Evolutionary conservation across 2,113 vertebrate genomes (phyloP).

Genomic region (Spermophilus dauricus): DNA sequence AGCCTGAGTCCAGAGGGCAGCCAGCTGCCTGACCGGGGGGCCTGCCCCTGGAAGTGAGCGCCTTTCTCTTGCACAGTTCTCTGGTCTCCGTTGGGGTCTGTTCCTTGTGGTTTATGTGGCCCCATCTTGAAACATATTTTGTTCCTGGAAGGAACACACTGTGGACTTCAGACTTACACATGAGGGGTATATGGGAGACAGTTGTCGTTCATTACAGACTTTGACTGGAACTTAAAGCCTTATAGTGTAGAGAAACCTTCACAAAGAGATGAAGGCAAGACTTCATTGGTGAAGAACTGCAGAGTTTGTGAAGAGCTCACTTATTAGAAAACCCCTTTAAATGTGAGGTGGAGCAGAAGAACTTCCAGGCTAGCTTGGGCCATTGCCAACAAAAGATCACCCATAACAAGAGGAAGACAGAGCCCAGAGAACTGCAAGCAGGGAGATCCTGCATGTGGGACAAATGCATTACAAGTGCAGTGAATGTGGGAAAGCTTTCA

Average conservation of each 20-base stretch:
- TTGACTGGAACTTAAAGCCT: not conserved
- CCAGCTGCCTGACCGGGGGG: no score
- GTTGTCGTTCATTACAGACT: not conserved
- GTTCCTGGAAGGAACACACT: not conserved
- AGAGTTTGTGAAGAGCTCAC: constrained; percentile 13
- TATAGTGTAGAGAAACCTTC: not conserved
- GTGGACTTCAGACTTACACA: not conserved
- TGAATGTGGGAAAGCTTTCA: constrained; percentile 70
- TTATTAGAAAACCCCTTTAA: not conserved
- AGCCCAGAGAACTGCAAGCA: not conserved
- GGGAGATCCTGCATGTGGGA: not conserved
- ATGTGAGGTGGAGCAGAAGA: not conserved
- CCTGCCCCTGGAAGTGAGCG: no score
- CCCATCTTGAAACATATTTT: constrained; percentile 59
- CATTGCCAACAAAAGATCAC: not conserved
- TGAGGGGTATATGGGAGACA: constrained; percentile 58
- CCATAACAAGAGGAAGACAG: not conserved
- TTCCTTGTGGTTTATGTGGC: no score
- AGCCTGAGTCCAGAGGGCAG: no score
- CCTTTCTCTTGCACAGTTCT: no score
- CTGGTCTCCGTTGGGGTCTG: no score
- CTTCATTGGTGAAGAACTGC: not conserved
- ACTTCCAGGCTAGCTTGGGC: not conserved
- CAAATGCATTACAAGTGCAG: constrained; percentile 64
- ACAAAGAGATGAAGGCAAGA: not conserved